Percentiles rank a stretch among this genome's conserved stretches.
Conservation (phyloP, 2,888 invertebrate species). For the Machimus atricapillus region DNA sequence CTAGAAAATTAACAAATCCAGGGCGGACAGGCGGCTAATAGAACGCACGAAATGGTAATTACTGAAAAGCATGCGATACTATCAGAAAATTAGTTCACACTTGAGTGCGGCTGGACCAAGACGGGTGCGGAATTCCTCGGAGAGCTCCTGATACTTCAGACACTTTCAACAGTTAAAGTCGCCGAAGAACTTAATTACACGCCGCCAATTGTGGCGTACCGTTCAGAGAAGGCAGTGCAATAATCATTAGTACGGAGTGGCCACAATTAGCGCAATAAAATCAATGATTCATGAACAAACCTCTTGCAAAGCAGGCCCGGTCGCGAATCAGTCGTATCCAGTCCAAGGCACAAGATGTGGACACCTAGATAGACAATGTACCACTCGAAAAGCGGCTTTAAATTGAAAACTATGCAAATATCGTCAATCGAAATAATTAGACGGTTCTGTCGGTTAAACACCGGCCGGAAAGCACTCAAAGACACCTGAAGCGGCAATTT, state of each 20-base stretch:
- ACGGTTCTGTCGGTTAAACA: background rate
- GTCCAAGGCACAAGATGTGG: background rate
- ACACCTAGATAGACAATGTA: background rate
- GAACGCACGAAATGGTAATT: constrained; percentile 23
- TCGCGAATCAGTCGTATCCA: background rate
- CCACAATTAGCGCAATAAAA: background rate
- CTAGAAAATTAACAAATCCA: background rate
- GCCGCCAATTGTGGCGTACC: background rate
- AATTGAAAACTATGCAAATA: background rate
- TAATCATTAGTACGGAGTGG: constrained; percentile 8
- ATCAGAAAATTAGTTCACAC: constrained; percentile 30
- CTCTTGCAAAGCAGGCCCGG: background rate
- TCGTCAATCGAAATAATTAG: constrained; percentile 17
- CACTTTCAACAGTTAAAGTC: background rate
- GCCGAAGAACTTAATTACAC: constrained; percentile 14
- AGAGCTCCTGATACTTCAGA: background rate
- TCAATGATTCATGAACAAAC: constrained; percentile 18
- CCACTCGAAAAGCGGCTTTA: background rate
- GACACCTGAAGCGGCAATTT: constrained; percentile 15
- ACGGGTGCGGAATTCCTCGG: background rate
- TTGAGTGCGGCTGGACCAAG: background rate
- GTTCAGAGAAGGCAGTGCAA: background rate
- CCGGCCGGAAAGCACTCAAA: constrained; percentile 13
- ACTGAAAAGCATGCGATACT: background rate
- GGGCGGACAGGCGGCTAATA: background rate